Evolutionary conservation across 2,888 invertebrate species (phyloP).

Genomic region (Parnassius glacialis): DNA sequence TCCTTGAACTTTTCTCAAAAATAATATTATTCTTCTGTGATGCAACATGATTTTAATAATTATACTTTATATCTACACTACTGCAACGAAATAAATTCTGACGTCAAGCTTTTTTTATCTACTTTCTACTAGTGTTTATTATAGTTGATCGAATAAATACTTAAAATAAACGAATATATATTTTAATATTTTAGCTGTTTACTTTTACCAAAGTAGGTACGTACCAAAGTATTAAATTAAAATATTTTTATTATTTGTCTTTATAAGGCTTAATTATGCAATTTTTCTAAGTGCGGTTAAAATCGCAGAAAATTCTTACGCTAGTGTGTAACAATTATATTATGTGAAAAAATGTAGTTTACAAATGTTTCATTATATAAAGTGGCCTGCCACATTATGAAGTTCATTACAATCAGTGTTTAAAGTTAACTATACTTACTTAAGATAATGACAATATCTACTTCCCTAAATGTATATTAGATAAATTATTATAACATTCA

Average conservation of each 20-base stretch:
- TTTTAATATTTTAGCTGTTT: too few species aligned
- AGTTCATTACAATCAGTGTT: constrained; percentile 1
- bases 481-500: too few species aligned
- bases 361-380: constrained; percentile 5
- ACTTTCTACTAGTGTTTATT: constrained; percentile 2
- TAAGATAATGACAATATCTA: background rate
- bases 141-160: too few species aligned
- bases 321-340: constrained; percentile 15
- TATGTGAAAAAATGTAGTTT: constrained; percentile 18
- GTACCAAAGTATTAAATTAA: too few species aligned
- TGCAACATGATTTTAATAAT: background rate
- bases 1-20: too few species aligned
- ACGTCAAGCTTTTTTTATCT: background rate
- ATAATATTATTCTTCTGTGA: too few species aligned
- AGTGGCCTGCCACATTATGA: constrained; percentile 27
- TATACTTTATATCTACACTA: constrained; percentile 1
- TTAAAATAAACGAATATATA: too few species aligned
- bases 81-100: background rate
- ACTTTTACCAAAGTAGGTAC: too few species aligned
- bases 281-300: constrained; percentile 4
- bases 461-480: too few species aligned
- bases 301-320: constrained; percentile 13
- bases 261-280: too few species aligned
- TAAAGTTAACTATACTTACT: background rate
- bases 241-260: too few species aligned